A percentile compares a stretch with the other conserved stretches of the same genome.
These are phyloP conservation scores for Coreoperca whiteheadi DNA, from an alignment of 2,113 vertebrate genomes.

Conservation along the genomic window DNA sequence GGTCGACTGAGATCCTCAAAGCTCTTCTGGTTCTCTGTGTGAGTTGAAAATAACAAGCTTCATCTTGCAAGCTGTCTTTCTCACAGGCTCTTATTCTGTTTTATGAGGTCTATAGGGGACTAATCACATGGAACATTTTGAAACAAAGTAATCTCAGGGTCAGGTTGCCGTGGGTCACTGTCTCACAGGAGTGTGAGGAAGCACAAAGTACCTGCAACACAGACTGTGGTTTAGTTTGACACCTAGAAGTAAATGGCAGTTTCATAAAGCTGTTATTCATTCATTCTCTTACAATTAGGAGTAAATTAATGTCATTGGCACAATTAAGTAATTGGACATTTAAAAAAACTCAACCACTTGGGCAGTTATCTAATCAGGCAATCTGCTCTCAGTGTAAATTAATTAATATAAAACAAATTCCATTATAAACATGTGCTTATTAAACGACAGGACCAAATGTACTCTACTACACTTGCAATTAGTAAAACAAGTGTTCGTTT, in stretches of 20 bases:
- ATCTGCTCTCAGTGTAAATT: conserved; percentile 21
- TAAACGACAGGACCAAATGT: conserved; percentile 5
- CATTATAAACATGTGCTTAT: conserved; percentile 42
- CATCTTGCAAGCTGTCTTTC: conserved; percentile 41
- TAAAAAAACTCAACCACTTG: not conserved
- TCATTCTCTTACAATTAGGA: not conserved
- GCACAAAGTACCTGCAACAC: not conserved
- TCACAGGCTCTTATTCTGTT: conserved; percentile 29
- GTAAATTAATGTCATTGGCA: conserved; percentile 3
- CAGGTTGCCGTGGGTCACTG: conserved; percentile 1
- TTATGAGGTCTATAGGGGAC: conserved; percentile 44
- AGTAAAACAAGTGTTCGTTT: conserved; percentile 19
- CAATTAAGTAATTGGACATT: conserved; percentile 10
- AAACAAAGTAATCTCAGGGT: conserved; percentile 47
- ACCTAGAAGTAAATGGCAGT: not conserved
- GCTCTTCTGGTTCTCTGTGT: conserved; percentile 62
- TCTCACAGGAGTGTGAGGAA: conserved; percentile 5
- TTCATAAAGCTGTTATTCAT: not conserved
- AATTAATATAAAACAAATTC: conserved; percentile 41
- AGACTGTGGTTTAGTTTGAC: conserved; percentile 2
- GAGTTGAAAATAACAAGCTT: conserved; percentile 78
- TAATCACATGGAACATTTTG: conserved; percentile 49
- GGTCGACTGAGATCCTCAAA: conserved; percentile 58
- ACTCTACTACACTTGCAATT: conserved; percentile 27
- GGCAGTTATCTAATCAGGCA: conserved; percentile 25